These are phyloP conservation scores for Macaca mulatta DNA, from an alignment of 2,113 vertebrate species.

Conservation along the genomic window DNA sequence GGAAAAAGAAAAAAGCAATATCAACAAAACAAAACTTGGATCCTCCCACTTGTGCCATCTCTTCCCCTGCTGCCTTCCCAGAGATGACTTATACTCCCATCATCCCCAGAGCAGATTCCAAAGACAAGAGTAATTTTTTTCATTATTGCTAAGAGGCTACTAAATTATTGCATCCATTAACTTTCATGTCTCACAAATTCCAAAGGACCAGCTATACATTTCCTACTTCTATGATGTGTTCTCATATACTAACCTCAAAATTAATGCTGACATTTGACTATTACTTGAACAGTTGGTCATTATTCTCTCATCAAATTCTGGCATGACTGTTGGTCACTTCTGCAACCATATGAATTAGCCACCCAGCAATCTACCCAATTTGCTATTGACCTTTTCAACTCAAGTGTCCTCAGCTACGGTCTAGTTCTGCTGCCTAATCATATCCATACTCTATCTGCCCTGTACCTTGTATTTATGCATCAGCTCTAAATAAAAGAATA, in stretches of 20 bases:
- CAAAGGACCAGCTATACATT: not conserved
- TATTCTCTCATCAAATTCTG: not conserved
- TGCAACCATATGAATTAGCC: fast-evolving
- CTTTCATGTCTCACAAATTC: not conserved
- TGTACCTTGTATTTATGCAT: not conserved
- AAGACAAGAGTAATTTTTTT: not conserved
- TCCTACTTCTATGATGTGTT: not conserved
- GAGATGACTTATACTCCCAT: not conserved
- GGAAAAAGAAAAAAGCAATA: not conserved
- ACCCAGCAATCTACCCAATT: not conserved
- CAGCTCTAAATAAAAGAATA: not conserved
- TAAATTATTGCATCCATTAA: not conserved
- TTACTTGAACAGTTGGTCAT: not conserved
- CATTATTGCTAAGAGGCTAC: not conserved
- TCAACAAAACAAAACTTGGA: not conserved
- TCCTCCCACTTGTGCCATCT: not conserved
- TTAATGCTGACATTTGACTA: not conserved
- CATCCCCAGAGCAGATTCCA: not conserved
- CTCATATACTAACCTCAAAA: not conserved
- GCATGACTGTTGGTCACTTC: not conserved
- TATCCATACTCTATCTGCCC: fast-evolving
- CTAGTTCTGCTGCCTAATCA: not conserved
- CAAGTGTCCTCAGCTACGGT: not conserved
- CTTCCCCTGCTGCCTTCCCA: not conserved
- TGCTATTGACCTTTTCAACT: not conserved